A percentile compares a stretch with the other conserved stretches of the same genome.
These are phyloP conservation scores for Coelopa frigida DNA, from an alignment of 1,140 invertebrate genomes.

Conservation along the genomic window DNA sequence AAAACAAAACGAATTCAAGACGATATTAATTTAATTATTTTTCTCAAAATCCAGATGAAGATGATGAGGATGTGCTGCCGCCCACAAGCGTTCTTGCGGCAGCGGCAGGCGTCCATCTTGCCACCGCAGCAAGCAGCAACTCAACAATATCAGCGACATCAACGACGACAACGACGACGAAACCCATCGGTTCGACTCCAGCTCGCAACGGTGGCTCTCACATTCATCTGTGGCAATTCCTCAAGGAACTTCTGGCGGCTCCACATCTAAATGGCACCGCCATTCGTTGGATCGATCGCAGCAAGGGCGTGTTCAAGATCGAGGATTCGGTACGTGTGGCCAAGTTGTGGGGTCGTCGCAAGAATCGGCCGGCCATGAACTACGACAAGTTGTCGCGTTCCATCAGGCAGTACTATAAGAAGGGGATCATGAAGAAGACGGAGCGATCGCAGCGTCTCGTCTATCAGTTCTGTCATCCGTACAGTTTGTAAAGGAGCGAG, in stretches of 20 bases:
- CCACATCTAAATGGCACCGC: conserved; percentile 82
- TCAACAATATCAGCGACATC: not conserved
- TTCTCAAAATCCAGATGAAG: conserved; percentile 5
- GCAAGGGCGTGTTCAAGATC: conserved; percentile 96
- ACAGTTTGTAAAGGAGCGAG: conserved; percentile 63
- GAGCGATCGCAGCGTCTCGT: conserved; percentile 95
- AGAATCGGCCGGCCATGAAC: conserved; percentile 98
- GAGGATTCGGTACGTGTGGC: conserved; percentile 96
- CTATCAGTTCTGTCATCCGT: conserved; percentile 97
- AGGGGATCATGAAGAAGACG: conserved; percentile 99
- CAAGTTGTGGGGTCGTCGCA: conserved; percentile 90
- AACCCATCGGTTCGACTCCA: conserved; percentile 25
- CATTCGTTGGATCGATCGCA: conserved; percentile 93
- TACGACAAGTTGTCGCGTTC: conserved; percentile 98
- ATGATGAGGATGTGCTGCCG: conserved; percentile 3
- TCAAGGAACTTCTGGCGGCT: conserved; percentile 88
- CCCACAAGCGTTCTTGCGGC: not conserved
- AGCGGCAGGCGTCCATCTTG: no score
- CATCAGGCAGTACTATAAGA: conserved; percentile 99
- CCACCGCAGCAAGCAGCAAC: not conserved
- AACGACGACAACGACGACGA: conserved; percentile 21
- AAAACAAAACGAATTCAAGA: not conserved
- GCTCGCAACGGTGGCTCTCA: conserved; percentile 63
- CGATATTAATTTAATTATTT: not conserved
- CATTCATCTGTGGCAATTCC: conserved; percentile 99